phyloP scores from a whole-genome alignment of 1,140 invertebrate species.

The Drosophila sp. region DNA sequence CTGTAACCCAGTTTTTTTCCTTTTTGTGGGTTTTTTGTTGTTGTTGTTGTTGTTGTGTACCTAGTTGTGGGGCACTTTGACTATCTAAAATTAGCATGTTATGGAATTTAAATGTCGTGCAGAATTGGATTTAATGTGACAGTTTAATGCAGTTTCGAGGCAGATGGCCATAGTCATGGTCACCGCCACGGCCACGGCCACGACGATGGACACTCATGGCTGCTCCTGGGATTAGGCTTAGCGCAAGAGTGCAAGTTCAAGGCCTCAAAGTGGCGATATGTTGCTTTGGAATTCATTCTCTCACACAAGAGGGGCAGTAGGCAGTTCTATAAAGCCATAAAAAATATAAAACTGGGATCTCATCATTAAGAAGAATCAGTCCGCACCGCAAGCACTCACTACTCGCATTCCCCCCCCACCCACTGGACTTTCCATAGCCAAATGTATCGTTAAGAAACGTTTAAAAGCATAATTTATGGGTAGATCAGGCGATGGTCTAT shows the following conservation, averaged over 20 bases:
- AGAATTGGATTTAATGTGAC: conserved; percentile 17
- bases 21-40: background rate
- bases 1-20: conserved; percentile 12
- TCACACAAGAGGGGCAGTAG: background rate
- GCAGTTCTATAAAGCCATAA: conserved; percentile 7
- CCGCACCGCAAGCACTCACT: background rate
- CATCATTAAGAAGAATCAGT: conserved; percentile 1
- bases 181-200: background rate
- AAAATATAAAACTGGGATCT: background rate
- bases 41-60: background rate
- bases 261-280: background rate
- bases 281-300: background rate
- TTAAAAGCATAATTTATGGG: background rate
- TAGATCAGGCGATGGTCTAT: background rate
- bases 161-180: conserved; percentile 1
- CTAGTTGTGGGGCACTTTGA: background rate
- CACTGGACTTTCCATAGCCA: too few species aligned
- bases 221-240: conserved; percentile 1
- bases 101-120: conserved; percentile 16
- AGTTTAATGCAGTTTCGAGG: conserved; percentile 6
- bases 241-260: conserved; percentile 5
- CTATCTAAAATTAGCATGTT: conserved; percentile 19
- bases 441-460: background rate
- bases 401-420: too few species aligned
- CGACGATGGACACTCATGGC: background rate